Evolutionary conservation across 2,113 vertebrate species (phyloP).

Genomic region (Amazona guildingii): DNA sequence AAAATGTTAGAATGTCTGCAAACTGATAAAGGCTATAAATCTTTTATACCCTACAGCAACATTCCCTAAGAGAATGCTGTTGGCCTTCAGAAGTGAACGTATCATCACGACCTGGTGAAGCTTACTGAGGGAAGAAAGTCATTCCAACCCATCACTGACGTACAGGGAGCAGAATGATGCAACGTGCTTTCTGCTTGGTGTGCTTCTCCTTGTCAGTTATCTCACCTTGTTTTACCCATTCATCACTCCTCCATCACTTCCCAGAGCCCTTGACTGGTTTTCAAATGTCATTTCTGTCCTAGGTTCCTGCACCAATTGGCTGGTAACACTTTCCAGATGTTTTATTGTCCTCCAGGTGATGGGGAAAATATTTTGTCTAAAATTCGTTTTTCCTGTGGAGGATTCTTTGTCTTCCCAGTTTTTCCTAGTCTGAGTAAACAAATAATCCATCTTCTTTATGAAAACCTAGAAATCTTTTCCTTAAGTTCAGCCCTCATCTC

Average conservation of each 20-base stretch:
- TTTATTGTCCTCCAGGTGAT: not conserved
- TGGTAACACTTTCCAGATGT: constrained; percentile 24
- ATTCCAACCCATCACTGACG: not conserved
- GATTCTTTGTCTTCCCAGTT: not conserved
- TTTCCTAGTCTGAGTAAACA: not conserved
- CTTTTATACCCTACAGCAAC: not conserved
- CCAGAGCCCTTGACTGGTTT: not conserved
- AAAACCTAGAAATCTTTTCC: not conserved
- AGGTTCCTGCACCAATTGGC: not conserved
- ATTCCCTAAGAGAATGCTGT: not conserved
- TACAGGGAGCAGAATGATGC: not conserved
- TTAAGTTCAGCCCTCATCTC: not conserved
- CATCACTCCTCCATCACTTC: not conserved
- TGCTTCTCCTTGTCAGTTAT: not conserved
- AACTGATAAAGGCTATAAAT: not conserved
- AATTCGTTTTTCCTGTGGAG: not conserved
- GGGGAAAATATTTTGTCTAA: not conserved
- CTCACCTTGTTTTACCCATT: constrained; percentile 1
- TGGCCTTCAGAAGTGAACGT: not conserved
- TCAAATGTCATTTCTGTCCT: not conserved
- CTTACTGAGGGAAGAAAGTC: not conserved
- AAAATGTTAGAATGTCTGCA: not conserved
- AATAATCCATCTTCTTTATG: not conserved
- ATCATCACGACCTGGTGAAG: not conserved
- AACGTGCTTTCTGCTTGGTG: not conserved